phyloP scores from a whole-genome alignment of 2,797 vertebrate species.

The Cercopithecus hamlyni region DNA sequence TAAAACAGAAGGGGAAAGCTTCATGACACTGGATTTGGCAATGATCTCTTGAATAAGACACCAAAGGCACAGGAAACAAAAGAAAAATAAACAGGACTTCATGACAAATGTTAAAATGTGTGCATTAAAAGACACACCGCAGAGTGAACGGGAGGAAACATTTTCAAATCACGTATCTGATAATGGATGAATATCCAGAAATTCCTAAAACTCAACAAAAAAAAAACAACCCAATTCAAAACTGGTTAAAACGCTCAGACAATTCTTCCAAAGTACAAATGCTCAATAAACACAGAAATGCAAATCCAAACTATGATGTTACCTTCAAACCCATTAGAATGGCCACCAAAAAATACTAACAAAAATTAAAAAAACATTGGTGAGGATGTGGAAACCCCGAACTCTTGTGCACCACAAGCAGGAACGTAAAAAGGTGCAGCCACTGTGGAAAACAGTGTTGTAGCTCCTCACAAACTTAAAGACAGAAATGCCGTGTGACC shows the following conservation, averaged over 20 bases:
- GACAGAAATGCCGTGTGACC: background rate
- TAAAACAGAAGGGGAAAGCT: too few relatives aligned
- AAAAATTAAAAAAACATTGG: background rate
- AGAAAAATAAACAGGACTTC: background rate
- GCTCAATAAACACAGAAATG: background rate
- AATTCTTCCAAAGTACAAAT: background rate
- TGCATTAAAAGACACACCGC: too few relatives aligned
- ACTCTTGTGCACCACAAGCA: too few relatives aligned
- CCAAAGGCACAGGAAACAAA: background rate
- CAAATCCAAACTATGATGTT: background rate
- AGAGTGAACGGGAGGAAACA: background rate
- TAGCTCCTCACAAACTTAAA: background rate
- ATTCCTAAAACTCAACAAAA: background rate
- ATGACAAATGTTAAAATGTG: too few relatives aligned
- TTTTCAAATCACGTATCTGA: background rate
- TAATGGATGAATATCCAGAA: background rate
- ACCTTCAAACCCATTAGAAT: background rate
- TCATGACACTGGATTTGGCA: too few relatives aligned
- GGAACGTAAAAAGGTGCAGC: fast-evolving
- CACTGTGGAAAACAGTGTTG: background rate
- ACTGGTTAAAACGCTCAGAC: background rate
- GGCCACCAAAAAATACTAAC: background rate
- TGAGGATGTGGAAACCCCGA: background rate
- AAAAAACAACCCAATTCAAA: background rate
- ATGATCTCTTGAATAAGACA: too few relatives aligned